A percentile compares a stretch with the other conserved stretches of the same genome.
Evolutionary conservation across 2,888 invertebrate species (phyloP).

Genomic region (Polyommatus iphigenia): DNA sequence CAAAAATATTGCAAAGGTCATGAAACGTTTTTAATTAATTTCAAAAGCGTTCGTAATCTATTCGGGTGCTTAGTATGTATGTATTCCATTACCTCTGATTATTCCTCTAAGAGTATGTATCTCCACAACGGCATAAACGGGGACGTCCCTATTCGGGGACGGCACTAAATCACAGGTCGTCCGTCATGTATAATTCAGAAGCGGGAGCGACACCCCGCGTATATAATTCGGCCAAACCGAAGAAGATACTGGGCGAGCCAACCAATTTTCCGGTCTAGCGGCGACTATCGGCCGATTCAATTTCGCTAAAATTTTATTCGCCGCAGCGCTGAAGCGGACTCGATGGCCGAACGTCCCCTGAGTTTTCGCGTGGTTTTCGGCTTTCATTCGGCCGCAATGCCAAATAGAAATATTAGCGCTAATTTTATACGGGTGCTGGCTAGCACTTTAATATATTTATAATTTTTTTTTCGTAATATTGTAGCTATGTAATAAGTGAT

Average conservation of each 20-base stretch:
- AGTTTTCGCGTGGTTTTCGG: conserved; percentile 52
- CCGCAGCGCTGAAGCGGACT: conserved; percentile 48
- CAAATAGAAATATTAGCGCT: background rate
- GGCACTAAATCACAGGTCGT: conserved; percentile 71
- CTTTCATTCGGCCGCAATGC: background rate
- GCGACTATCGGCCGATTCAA: conserved; percentile 71
- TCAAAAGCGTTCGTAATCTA: background rate
- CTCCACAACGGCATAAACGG: conserved; percentile 47
- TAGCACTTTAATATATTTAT: too few relatives aligned
- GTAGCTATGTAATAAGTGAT: too few relatives aligned
- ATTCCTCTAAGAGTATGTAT: conserved; percentile 16
- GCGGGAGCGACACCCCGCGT: conserved; percentile 63
- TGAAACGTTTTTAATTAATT: background rate
- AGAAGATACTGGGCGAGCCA: conserved; percentile 66
- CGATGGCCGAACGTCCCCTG: conserved; percentile 58
- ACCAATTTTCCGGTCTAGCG: conserved; percentile 76
- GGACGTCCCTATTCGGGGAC: conserved; percentile 57
- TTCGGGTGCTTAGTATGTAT: background rate
- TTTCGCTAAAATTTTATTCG: conserved; percentile 77
- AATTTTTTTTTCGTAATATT: too few relatives aligned
- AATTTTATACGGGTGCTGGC: background rate
- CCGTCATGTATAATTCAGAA: conserved; percentile 73
- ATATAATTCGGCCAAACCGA: conserved; percentile 65
- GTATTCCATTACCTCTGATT: conserved; percentile 23
- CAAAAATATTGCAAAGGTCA: background rate